Percentiles rank a stretch among this genome's conserved stretches.
phyloP scores from a whole-genome alignment of 2,888 invertebrate species.

The Ceriagrion tenellum region DNA sequence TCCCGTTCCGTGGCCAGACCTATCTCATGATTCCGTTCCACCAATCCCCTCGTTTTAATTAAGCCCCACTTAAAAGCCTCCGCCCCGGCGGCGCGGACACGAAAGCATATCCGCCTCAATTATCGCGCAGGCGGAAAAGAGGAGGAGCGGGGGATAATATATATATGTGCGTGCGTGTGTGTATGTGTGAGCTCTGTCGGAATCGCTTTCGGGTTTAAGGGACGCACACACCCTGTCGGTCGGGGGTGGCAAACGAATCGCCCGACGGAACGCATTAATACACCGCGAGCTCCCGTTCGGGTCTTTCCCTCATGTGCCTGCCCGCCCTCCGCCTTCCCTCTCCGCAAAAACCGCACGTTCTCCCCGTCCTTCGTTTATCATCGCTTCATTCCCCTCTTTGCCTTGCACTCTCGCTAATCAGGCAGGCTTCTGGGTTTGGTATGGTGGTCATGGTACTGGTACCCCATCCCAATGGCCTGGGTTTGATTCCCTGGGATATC shows the following conservation, averaged over 20 bases:
- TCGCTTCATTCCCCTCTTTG: too few relatives aligned
- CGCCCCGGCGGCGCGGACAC: constrained; percentile 17
- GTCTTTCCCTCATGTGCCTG: not conserved
- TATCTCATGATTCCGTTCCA: not conserved
- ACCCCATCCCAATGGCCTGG: too few relatives aligned
- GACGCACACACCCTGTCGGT: constrained; percentile 27
- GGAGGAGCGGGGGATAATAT: too few relatives aligned
- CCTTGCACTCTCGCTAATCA: too few relatives aligned
- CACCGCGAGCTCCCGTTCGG: not conserved
- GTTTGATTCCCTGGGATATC: too few relatives aligned
- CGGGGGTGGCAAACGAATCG: constrained; percentile 38
- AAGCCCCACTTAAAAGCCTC: constrained; percentile 61
- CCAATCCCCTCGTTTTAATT: constrained; percentile 44
- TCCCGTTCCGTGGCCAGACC: not conserved
- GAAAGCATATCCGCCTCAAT: constrained; percentile 47
- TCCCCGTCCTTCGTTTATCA: not conserved
- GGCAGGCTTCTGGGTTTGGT: too few relatives aligned
- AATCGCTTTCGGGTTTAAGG: constrained; percentile 46
- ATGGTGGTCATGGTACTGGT: too few relatives aligned
- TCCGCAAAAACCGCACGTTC: not conserved
- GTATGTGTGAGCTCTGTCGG: constrained; percentile 22
- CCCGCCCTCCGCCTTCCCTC: not conserved
- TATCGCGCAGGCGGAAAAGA: not conserved
- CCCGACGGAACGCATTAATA: constrained; percentile 19
- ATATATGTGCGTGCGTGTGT: too few relatives aligned